These are phyloP conservation scores for Mesitornis unicolor DNA, from an alignment of 2,113 vertebrate species.

Conservation along the genomic window DNA sequence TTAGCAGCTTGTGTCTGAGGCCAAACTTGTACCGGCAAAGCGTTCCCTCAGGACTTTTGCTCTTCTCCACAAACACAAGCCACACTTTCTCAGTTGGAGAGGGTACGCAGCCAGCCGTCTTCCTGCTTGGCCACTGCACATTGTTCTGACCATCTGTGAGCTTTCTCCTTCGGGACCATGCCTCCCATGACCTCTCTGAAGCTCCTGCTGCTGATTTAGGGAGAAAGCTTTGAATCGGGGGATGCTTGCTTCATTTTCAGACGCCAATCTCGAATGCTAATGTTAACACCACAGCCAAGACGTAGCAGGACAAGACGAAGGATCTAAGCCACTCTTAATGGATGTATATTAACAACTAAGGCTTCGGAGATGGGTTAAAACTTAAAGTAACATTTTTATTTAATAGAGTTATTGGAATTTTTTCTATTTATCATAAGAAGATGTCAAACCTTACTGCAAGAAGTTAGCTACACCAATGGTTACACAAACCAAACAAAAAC, in stretches of 20 bases:
- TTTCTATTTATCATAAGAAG: background rate
- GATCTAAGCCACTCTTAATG: accelerated
- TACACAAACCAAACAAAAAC: background rate
- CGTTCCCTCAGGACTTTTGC: background rate
- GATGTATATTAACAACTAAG: background rate
- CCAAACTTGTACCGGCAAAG: background rate
- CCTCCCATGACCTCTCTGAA: background rate
- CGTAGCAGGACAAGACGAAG: background rate
- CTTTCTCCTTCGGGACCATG: background rate
- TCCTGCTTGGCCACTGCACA: accelerated
- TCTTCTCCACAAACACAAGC: background rate
- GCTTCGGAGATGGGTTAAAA: background rate
- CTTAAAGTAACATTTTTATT: background rate
- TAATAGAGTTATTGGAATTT: background rate
- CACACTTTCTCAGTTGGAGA: no score
- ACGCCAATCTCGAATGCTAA: background rate
- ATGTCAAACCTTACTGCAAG: background rate
- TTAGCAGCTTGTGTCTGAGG: background rate
- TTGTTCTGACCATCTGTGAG: background rate
- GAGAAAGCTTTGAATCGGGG: background rate
- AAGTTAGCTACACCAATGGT: background rate
- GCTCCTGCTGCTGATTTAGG: background rate
- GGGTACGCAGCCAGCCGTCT: background rate
- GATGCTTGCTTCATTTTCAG: background rate
- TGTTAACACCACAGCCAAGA: background rate